Evolutionary conservation across 2,797 vertebrate genomes (phyloP), one percentile per base, ranked within the genome.

Genomic region (Gallinago stenura): DNA sequence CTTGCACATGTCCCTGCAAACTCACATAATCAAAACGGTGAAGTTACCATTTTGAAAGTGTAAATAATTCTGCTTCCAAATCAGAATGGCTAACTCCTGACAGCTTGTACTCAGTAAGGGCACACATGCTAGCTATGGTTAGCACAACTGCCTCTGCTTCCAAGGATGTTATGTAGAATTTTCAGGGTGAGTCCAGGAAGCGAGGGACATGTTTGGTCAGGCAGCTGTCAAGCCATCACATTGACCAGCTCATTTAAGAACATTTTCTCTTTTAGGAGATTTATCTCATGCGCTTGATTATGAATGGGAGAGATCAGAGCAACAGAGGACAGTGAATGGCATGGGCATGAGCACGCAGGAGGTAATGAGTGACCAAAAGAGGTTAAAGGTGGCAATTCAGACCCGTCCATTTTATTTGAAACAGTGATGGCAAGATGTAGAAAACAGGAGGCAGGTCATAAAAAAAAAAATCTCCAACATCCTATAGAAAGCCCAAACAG

Each of bases 61-160:
- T 64, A 83, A 80, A 68, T 37, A 48, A 56, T 61, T 76, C 17
- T 83, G 19, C 13, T 89, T 83, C 76, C 37, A 87, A 57, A 80
- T 26, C 0, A 0, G 51, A 89, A 72, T 76, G 9, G 45, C 43
- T 76, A 25, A 58, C 31, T 84, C 26, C 54, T 76, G 66, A 31
- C 20, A 87, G n/a, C 35, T 50, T 91, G 24, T 58, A 79, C 22
- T 45, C 16, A 71, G 13, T 6, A n/a, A 58, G 21, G 33, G 10
- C 22, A 69, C 25, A 43, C 0, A 0, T 66, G n/a, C 10, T 82
- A 33, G 19, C 28, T 68, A 4, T 2, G 10, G 33, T 30, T 22
- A 75, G 12, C 25, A n/a, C 7, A 76, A 48, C 50, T 88, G 26
- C 28, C 21, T 73, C 19, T 48, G 5, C 22, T 46, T 91, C 26